Conservation (phyloP, 2,888 invertebrate genomes). For the Agrotis exclamationis region DNA sequence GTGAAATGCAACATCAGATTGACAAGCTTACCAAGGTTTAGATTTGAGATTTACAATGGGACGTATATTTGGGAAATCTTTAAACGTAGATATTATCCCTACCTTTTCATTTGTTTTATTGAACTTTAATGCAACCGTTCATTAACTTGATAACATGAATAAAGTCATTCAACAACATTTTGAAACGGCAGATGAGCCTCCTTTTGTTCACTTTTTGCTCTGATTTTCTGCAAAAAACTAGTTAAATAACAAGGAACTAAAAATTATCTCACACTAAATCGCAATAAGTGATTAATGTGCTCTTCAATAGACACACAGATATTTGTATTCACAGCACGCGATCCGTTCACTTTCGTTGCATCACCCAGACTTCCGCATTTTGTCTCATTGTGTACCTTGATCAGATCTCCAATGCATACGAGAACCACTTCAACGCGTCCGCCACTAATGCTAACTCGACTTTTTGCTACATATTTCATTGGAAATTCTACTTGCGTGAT, state of each 20-base stretch:
- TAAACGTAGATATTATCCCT: too few relatives aligned
- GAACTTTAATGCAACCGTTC: neutral
- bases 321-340: conserved; percentile 71
- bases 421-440: conserved; percentile 53
- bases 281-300: conserved; percentile 47
- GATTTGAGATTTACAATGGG: too few relatives aligned
- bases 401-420: conserved; percentile 67
- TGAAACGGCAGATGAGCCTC: neutral
- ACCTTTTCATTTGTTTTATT: neutral
- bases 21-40: too few relatives aligned
- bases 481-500: conserved; percentile 85
- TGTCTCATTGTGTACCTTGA: conserved; percentile 69
- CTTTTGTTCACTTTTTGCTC: conserved; percentile 7
- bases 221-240: conserved; percentile 11
- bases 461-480: conserved; percentile 82
- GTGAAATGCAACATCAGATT: neutral
- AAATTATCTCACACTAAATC: conserved; percentile 58
- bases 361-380: conserved; percentile 75
- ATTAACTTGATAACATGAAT: neutral
- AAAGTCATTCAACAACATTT: neutral
- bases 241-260: conserved; percentile 42
- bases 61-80: too few relatives aligned
- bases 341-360: conserved; percentile 81
- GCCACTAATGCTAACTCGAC: conserved; percentile 59
- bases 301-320: conserved; percentile 53